phyloP scores from a whole-genome alignment of 2,113 vertebrate species.

The Girardinichthys multiradiatus region DNA sequence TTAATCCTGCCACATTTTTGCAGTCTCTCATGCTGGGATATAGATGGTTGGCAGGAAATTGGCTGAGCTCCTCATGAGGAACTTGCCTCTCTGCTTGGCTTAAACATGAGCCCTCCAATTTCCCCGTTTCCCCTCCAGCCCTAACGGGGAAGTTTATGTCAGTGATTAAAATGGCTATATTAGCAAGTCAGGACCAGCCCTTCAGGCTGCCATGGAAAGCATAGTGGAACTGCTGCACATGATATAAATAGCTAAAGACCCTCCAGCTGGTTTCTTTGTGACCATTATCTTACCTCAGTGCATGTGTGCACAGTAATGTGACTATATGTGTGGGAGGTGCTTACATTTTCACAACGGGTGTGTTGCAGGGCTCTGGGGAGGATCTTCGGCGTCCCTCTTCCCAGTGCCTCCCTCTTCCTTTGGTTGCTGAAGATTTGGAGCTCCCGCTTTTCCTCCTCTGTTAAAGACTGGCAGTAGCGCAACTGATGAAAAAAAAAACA shows the following conservation, averaged over 20 bases:
- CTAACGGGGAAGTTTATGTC: conserved; percentile 67
- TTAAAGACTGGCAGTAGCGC: conserved; percentile 93
- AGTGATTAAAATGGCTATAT: conserved; percentile 56
- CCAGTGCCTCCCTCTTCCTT: conserved; percentile 94
- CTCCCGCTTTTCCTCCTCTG: conserved; percentile 93
- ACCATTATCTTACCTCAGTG: conserved; percentile 4
- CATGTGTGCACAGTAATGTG: background rate
- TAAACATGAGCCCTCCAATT: conserved; percentile 59
- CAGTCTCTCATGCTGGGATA: conserved; percentile 38
- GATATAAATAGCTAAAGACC: conserved; percentile 58
- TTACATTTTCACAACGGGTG: conserved; percentile 90
- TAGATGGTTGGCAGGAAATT: conserved; percentile 60
- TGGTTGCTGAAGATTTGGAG: conserved; percentile 93
- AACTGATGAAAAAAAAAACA: conserved; percentile 82
- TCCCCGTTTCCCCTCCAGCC: conserved; percentile 54
- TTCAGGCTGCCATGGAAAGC: conserved; percentile 24
- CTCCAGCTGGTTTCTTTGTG: conserved; percentile 40
- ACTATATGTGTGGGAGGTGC: background rate
- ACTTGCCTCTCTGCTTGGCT: conserved; percentile 49
- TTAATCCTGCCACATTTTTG: conserved; percentile 27
- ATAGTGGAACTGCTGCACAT: conserved; percentile 27
- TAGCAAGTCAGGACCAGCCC: conserved; percentile 51
- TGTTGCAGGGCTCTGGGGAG: conserved; percentile 88
- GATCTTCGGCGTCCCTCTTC: conserved; percentile 90
- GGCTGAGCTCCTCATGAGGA: conserved; percentile 53